Evolutionary conservation across 2,888 invertebrate genomes (phyloP), one percentile per base, ranked within the genome.

Genomic region (Dolomedes plantarius): DNA sequence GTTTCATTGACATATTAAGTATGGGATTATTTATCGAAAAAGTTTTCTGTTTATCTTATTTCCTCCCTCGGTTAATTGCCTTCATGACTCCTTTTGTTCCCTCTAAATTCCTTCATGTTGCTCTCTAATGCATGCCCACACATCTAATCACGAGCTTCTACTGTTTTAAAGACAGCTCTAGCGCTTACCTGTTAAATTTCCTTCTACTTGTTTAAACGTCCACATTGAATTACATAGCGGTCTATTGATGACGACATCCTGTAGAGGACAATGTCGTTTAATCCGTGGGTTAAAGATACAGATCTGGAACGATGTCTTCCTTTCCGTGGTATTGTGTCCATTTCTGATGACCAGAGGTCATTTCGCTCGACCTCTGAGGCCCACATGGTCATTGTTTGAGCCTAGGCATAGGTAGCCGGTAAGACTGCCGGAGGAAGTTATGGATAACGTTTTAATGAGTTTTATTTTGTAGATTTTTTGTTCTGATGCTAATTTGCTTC

Each of bases 321-420:
- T 56, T 56, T 56, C 56, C 56, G 56, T 11, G 19, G 56, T 56
- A 56, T 56, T 56, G 56, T 56, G 56, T 56, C 56, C 56, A 23
- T 56, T 56, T 56, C 56, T 56, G 56, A 56, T 56, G 56, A 56
- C 23, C 56, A 56, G 56, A 56, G 56, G 56, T 56, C 23, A 56
- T 56, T 56, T 56, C 56, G 56, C 19, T 23, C 56, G 56, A 56
- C 56, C 56, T 56, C 56, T 23, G 23, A 56, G 56, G 56, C 56
- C 56, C 23, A 56, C 56, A 16, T 56, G 56, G 56, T 56, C 56
- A 56, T 56, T 56, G 56, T 56, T 56, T 56, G 19, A 23, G n/a
- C 23, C 56, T 3, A 23, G 7, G 56, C 23, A 23, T 19, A 56
- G 23, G 23, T 56, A 56, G 16, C 7, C 6, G 5, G 6, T 36